Base-by-base conservation (phyloP, 2,797 vertebrate species). In the Malacoctenus gilli region DNA sequence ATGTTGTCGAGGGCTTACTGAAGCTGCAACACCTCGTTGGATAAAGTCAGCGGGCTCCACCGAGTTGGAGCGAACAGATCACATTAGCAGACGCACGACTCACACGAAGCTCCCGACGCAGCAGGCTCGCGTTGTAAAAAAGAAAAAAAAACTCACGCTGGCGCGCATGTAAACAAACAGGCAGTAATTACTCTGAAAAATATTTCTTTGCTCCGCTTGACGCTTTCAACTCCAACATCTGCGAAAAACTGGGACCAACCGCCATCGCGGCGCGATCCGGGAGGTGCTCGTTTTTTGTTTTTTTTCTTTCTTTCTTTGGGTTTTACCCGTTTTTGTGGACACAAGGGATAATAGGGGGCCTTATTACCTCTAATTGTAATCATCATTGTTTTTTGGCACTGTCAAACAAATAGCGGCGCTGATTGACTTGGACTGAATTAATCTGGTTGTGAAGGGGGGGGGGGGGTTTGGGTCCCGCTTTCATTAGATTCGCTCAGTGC, bases 341-440 rank as follows among this genome's bases (percentile, higher is more conserved):
- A 9, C 57, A 72, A 80, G 66, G 84, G 81, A 66, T 69, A 84
- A 70, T 3, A 9, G 14, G 52, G 32, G 60, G 42, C 70, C 57
- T 78, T 68, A 57, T 86, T 85, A 72, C 54, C 70, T 39, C 66
- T 79, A 82, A 84, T 83, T 76, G 69, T 77, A 51, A 50, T 21
- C 14, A 20, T 46, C 46, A 23, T 57, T 75, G 30, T 44, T 41
- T 47, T 61, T 68, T 71, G 61, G 62, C 74, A 60, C 55, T 14
- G 40, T 37, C 35, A 50, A 70, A 75, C 49, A 72, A 75, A 85
- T 5, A 49, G 37, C 72, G 72, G 61, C 46, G 20, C 39, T 82
- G 75, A 85, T 60, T 80, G 75, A 83, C 79, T 80, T 72, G 75
- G 72, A 80, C 54, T 79, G 57, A 79, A 80, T 78, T 31, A 34